These are phyloP conservation scores for Nycticryphes semicollaris DNA, from an alignment of 2,113 vertebrate genomes.

Conservation along the genomic window DNA sequence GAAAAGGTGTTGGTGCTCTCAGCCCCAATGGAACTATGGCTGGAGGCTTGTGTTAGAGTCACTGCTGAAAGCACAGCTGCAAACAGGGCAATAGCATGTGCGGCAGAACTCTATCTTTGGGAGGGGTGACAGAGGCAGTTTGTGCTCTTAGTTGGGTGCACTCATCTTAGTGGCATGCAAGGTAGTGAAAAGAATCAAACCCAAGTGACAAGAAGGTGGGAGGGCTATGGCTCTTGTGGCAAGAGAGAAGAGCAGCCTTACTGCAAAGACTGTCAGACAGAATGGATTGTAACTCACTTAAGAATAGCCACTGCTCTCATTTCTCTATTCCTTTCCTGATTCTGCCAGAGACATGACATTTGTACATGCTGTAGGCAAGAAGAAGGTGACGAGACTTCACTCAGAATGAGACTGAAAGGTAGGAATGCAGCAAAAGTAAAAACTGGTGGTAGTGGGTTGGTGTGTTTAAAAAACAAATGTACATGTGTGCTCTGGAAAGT, in stretches of 20 bases:
- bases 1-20: background rate
- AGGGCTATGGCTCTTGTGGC: background rate
- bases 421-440: background rate
- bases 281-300: background rate
- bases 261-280: background rate
- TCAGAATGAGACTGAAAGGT: background rate
- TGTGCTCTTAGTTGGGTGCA: background rate
- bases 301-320: background rate
- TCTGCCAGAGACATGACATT: background rate
- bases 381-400: background rate
- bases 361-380: rapidly evolving
- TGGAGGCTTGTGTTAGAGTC: background rate
- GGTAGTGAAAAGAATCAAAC: background rate
- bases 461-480: background rate
- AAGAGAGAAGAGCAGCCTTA: background rate
- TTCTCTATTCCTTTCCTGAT: background rate
- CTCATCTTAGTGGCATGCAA: background rate
- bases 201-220: background rate
- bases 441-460: background rate
- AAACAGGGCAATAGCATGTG: rapidly evolving
- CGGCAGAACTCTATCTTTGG: rapidly evolving
- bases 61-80: background rate
- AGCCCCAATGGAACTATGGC: background rate
- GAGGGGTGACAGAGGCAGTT: background rate
- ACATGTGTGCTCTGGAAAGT: background rate